Evolutionary conservation across 2,888 invertebrate genomes (phyloP).

Genomic region (Eupelmus urozonus): DNA sequence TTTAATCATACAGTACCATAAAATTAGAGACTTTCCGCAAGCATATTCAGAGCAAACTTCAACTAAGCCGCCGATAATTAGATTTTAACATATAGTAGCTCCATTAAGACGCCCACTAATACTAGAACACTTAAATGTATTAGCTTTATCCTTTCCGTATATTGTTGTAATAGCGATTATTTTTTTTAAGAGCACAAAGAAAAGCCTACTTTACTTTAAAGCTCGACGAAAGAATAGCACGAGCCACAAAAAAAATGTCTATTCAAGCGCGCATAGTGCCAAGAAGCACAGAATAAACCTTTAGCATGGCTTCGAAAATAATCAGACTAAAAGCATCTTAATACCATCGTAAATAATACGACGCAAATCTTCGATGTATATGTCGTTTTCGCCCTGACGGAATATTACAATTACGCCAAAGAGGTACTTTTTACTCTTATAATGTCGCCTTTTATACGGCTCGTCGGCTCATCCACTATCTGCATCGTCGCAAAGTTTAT

Average conservation of each 20-base stretch:
- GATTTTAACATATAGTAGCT: no score
- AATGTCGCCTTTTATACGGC: not conserved
- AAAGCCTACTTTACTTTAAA: not conserved
- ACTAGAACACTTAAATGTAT: no score
- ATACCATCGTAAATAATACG: not conserved
- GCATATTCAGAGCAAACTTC: no score
- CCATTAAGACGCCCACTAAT: no score
- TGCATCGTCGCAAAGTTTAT: not conserved
- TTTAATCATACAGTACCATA: no score
- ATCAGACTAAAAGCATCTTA: slow-evolving; percentile 32
- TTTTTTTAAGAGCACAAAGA: no score
- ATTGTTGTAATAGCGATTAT: no score
- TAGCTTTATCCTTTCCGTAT: no score
- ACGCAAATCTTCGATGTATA: not conserved
- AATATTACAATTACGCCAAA: no score
- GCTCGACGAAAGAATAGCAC: not conserved
- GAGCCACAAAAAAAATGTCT: not conserved
- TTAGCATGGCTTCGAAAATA: not conserved
- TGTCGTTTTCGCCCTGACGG: not conserved
- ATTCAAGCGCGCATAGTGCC: not conserved
- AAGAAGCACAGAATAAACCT: not conserved
- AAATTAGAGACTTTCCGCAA: no score
- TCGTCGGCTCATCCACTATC: not conserved
- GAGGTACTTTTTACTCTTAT: no score
- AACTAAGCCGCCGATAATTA: no score